phyloP scores from a whole-genome alignment of 2,113 vertebrate genomes.

The Erinaceus europaeus region DNA sequence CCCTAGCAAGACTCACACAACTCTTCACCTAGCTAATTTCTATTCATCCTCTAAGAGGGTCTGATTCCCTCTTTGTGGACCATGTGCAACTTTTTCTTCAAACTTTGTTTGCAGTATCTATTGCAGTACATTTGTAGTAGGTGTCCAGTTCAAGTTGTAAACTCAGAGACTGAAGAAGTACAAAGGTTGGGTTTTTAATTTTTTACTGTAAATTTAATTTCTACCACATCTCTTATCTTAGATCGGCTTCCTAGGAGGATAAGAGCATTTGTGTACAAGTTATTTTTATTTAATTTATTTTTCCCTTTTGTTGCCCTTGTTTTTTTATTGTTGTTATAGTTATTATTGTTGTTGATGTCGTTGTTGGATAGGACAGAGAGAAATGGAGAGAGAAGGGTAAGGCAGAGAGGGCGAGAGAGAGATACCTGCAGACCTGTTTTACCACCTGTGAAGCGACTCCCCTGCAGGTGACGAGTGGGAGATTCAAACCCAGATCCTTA shows the following conservation, averaged over 20 bases:
- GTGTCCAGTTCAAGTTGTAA: not conserved
- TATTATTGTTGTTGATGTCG: too few species aligned
- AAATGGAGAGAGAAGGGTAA: too few species aligned
- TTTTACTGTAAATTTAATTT: conserved; percentile 6
- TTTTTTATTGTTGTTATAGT: too few species aligned
- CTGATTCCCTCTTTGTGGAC: not conserved
- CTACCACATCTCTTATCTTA: not conserved
- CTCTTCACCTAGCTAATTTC: not conserved
- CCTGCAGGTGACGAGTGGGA: too few species aligned
- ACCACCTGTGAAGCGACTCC: too few species aligned
- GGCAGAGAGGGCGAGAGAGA: too few species aligned
- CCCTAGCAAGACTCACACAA: not conserved
- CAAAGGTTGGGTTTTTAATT: not conserved
- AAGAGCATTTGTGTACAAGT: not conserved
- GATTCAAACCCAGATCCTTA: too few species aligned
- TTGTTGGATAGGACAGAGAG: too few species aligned
- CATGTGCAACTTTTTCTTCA: not conserved
- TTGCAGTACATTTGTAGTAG: not conserved
- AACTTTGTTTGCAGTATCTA: not conserved
- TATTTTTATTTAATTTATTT: not conserved
- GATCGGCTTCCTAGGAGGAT: not conserved
- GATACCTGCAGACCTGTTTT: too few species aligned
- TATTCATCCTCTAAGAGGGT: not conserved
- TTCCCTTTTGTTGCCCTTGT: too few species aligned
- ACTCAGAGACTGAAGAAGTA: not conserved